Evolutionary conservation across 2,888 invertebrate genomes (phyloP).

Genomic region (Torymus tubicola): DNA sequence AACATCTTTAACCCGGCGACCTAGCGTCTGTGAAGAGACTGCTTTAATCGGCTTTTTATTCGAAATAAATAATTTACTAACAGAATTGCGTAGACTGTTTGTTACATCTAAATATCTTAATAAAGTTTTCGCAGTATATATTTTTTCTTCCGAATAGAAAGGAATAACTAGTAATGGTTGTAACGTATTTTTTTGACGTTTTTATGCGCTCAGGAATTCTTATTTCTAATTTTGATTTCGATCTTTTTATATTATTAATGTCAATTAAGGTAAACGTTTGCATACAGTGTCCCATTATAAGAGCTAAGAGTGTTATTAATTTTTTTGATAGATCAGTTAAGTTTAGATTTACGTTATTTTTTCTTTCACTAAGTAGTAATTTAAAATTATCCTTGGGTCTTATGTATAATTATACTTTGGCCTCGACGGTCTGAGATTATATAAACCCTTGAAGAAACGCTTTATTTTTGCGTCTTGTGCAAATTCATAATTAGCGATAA

Average conservation of each 20-base stretch:
- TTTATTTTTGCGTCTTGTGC: neutral
- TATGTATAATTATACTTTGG: constrained; percentile 2
- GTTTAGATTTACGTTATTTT: constrained; percentile 37
- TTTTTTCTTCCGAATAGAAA: too few relatives aligned
- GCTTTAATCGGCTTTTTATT: constrained; percentile 32
- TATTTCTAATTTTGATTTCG: constrained; percentile 33
- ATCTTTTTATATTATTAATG: too few relatives aligned
- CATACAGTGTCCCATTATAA: too few relatives aligned
- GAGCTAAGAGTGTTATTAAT: too few relatives aligned
- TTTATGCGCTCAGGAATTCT: constrained; percentile 52
- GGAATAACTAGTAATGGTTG: constrained; percentile 48
- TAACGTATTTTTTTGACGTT: constrained; percentile 38
- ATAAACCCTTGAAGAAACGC: constrained; percentile 7
- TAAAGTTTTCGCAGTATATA: too few relatives aligned
- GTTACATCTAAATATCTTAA: too few relatives aligned
- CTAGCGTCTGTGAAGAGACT: neutral
- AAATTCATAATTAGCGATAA: constrained; percentile 2
- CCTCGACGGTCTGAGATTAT: neutral
- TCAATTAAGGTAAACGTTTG: too few relatives aligned
- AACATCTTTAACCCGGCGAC: too few relatives aligned
- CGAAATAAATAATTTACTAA: constrained; percentile 47
- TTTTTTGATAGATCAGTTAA: constrained; percentile 25
- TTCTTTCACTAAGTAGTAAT: constrained; percentile 28
- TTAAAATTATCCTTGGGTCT: constrained; percentile 48
- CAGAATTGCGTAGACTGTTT: too few relatives aligned